Evolutionary conservation across 1,140 invertebrate genomes (phyloP).

Genomic region (Triops longicaudatus): DNA sequence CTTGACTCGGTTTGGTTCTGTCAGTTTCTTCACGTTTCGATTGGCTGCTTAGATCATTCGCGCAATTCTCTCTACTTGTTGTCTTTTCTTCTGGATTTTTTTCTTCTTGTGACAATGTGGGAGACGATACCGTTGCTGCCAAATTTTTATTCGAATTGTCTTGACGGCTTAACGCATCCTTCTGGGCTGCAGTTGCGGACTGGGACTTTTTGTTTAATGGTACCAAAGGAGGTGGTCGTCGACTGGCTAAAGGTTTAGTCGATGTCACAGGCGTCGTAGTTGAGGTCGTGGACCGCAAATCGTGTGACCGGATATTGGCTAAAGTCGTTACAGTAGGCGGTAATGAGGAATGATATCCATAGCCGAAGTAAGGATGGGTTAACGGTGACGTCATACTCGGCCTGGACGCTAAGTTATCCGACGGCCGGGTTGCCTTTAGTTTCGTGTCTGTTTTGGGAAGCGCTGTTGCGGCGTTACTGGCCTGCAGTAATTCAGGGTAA

Average conservation of each 20-base stretch:
- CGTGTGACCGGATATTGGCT: neutral
- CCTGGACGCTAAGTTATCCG: neutral
- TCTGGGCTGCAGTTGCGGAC: neutral
- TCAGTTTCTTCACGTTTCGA: neutral
- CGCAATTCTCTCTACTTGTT: neutral
- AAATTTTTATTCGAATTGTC: neutral
- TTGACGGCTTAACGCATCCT: neutral
- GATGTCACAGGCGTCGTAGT: neutral
- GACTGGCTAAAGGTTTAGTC: neutral
- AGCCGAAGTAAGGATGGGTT: neutral
- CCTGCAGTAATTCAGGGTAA: neutral
- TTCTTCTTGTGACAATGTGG: neutral
- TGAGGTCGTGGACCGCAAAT: neutral
- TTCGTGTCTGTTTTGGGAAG: neutral
- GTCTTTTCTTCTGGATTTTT: neutral
- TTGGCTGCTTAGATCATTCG: neutral
- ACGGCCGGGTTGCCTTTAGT: neutral
- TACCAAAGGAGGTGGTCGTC: neutral
- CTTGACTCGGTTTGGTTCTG: neutral
- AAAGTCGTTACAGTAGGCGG: constrained; percentile 24
- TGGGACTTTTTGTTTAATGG: neutral
- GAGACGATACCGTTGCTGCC: neutral
- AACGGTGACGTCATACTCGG: neutral
- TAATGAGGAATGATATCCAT: constrained; percentile 21
- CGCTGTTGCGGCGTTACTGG: constrained; percentile 4